Evolutionary conservation across 2,888 invertebrate species (phyloP), one percentile per base, ranked within the genome.

Genomic region (Capitulum mitella): DNA sequence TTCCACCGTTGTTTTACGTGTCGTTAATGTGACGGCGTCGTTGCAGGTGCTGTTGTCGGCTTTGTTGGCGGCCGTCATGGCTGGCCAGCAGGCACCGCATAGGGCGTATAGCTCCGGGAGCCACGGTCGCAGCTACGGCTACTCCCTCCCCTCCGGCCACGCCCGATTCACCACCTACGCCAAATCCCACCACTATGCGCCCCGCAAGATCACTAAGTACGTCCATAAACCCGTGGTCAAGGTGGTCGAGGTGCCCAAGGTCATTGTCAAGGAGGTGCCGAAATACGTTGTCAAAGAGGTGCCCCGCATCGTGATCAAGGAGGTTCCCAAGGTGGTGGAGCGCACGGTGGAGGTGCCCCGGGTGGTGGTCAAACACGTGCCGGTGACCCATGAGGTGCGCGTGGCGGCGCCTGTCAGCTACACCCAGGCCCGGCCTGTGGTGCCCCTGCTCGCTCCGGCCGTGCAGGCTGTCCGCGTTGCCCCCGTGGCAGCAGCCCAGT

Each of bases 41-140:
- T 19, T 3, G 19, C 64, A 64, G 64, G 64, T 64, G 32, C 37
- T 34, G 3, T 22, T 64, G 34, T 37, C 64, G 64, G 64, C 64
- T 64, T 22, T 64, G 64, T 22, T 64, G 64, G 64, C 64, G 64
- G 64, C 37, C 3, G 64, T 22, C 64, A 14, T 5, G 19, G 64
- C 64, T 19, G 64, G 64, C 64, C 64, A 64, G 34, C 64, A 16
- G 19, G 6, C 64, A 22, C 14, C 34, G 37, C 64, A 10, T 3
- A 64, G 64, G 64, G 64, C 64, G 64, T 37, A 64, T 37, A 64
- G 64, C 64, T 64, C 64, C 64, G 64, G 64, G 34, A 37, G 64
- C 64, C 64, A 64, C 22, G 64, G 32, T 3, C 16, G 19, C 37
- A 22, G n/a, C 37, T 64, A 64, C 37, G 64, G 64, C 34, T 64